Conservation (phyloP, 1,140 invertebrate genomes). For the Lutraria rhynchaena region DNA sequence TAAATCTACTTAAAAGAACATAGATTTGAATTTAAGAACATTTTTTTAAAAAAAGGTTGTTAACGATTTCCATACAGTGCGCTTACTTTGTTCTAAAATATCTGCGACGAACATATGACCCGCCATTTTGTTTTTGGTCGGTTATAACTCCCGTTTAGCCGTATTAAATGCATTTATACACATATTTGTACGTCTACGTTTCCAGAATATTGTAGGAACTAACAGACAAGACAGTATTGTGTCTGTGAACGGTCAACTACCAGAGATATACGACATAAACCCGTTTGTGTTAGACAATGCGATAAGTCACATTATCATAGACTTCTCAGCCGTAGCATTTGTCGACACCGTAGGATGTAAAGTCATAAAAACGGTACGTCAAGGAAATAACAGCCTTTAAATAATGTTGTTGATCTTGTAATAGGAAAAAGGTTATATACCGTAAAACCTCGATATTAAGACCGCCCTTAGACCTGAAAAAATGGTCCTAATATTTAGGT, state of each 20-base stretch:
- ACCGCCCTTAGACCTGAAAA: too few species aligned
- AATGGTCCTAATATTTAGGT: too few species aligned
- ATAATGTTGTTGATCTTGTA: neutral
- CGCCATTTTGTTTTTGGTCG: too few species aligned
- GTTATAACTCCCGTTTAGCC: too few species aligned
- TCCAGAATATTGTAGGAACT: neutral
- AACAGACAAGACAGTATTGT: constrained; percentile 26
- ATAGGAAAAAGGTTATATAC: neutral
- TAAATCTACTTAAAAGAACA: too few species aligned
- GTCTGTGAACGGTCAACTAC: constrained; percentile 34
- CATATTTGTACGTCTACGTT: neutral
- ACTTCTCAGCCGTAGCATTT: constrained; percentile 73
- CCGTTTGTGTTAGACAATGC: constrained; percentile 44
- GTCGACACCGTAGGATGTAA: constrained; percentile 78
- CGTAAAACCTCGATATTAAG: too few species aligned
- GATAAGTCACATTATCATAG: constrained; percentile 75
- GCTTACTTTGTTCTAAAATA: too few species aligned
- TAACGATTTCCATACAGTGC: too few species aligned
- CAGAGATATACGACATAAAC: constrained; percentile 17
- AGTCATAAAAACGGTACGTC: constrained; percentile 68
- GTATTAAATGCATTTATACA: too few species aligned
- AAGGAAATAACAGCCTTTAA: neutral
- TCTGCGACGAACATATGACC: too few species aligned
- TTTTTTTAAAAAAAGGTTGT: too few species aligned
- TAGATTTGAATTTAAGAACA: too few species aligned